phyloP scores from a whole-genome alignment of 1,140 invertebrate species.

The Pseudachorutes palmiensis region DNA sequence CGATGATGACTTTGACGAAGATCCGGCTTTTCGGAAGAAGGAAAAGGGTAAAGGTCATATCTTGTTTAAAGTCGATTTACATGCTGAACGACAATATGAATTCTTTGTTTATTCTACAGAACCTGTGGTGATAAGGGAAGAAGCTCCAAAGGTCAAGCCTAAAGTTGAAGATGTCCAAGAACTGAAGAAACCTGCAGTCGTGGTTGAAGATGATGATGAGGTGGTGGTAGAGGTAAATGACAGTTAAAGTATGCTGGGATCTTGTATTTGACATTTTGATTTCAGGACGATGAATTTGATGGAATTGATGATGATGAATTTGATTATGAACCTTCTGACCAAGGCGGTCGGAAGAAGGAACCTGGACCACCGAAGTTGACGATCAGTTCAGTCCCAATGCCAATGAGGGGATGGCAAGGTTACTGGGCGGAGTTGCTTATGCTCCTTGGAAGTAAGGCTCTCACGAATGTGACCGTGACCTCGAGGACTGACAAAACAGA shows the following conservation, averaged over 20 bases:
- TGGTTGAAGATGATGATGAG: slow-evolving; percentile 32
- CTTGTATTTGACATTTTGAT: not conserved
- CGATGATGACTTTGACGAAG: slow-evolving; percentile 15
- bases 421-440: slow-evolving; percentile 36
- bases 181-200: not conserved
- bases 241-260: slow-evolving; percentile 1
- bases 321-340: slow-evolving; percentile 26
- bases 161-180: not conserved
- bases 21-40: slow-evolving; percentile 3
- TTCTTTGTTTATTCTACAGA: not conserved
- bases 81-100: not conserved
- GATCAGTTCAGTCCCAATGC: slow-evolving; percentile 35
- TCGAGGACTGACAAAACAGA: too few relatives aligned
- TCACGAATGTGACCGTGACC: not conserved
- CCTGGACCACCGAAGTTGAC: slow-evolving; percentile 34
- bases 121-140: not conserved
- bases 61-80: not conserved
- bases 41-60: not conserved
- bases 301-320: slow-evolving; percentile 37
- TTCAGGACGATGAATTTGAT: slow-evolving; percentile 37
- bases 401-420: slow-evolving; percentile 32
- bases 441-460: slow-evolving; percentile 20
- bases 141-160: not conserved
- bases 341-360: slow-evolving; percentile 11
- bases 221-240: slow-evolving; percentile 30